Evolutionary conservation across 2,888 invertebrate species (phyloP).

Genomic region (Agelastica alni): DNA sequence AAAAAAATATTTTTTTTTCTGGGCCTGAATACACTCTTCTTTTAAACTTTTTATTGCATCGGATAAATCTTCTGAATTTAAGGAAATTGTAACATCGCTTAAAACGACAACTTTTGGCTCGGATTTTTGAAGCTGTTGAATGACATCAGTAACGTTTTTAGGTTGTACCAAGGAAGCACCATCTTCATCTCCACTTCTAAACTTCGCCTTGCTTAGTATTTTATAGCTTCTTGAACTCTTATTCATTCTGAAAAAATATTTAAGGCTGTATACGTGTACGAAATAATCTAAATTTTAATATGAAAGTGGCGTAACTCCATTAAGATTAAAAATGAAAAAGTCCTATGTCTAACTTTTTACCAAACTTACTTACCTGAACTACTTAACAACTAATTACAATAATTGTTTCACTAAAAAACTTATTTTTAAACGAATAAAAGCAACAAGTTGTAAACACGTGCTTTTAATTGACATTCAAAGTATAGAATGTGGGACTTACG

Average conservation of each 20-base stretch:
- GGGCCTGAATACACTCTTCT: conserved; percentile 19
- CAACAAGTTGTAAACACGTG: background rate
- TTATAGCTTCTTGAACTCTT: background rate
- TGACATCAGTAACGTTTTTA: background rate
- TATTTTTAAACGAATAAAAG: background rate
- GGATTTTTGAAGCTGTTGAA: background rate
- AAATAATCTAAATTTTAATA: background rate
- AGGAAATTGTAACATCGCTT: background rate
- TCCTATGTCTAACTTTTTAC: background rate
- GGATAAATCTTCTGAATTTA: too few relatives aligned
- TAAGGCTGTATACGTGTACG: background rate
- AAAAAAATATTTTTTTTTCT: too few relatives aligned
- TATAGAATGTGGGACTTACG: conserved; percentile 4
- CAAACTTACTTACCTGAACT: conserved; percentile 5
- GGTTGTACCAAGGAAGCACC: background rate
- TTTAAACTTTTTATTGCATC: conserved; percentile 16
- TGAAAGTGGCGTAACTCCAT: conserved; percentile 4
- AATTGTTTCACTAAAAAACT: background rate
- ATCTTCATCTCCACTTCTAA: background rate
- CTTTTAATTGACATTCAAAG: background rate
- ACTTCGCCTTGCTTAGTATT: background rate
- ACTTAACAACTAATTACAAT: background rate
- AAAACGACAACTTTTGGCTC: background rate
- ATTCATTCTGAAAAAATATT: background rate
- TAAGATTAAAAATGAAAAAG: background rate